Base-by-base conservation (phyloP, 1,140 invertebrate genomes). In the Lethocerus indicus region DNA sequence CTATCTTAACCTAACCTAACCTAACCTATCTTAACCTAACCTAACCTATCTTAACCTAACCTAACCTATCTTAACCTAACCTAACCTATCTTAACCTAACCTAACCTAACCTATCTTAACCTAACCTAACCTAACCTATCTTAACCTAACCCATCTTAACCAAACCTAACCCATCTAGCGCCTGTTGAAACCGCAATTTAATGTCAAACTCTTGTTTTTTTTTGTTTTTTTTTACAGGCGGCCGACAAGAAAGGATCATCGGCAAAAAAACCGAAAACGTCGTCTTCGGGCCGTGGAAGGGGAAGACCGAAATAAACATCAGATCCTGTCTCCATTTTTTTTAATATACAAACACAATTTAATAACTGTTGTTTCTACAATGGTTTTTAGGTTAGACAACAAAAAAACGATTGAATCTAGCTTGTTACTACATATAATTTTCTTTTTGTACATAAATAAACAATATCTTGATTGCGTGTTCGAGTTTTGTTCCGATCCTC, bases 201-300 rank as follows among this genome's bases (percentile, higher is more conserved):
- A 3, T 37, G 2, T 16, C n/a, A 37, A 16, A 37, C 20, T 37
- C 20, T 37, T 20, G 20, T 37, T 14, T 6, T 20, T 39, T 16
- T 13, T 39, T 13, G 18, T 39, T 14, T 28, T 44, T 14, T 28
- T 27, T 44, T 44, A 28, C 23, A 44, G 42, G 42, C 42, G n/a
- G 42, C 27, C 27, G 42, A 44, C 2, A 44, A 28, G 2, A 44
- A 44, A 44, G 29, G 29, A 20, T 16, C 2, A 26, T 28, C 42
- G 12, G 42, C 42, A 14, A 44, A 44, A 14, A 44, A 44, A 39
- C 23, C 36, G 14, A 44, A 44, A 44, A n/a, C n/a, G n/a, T n/a
- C n/a, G n/a, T n/a, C n/a, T n/a, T n/a, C n/a, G n/a, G 42, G 42
- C 7, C 16, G 25, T 23, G 26, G 26, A n/a, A 26, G 25, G 21